Percentiles rank a stretch among this genome's conserved stretches.
Evolutionary conservation across 2,113 vertebrate genomes (phyloP).

Genomic region (Lagopus muta): DNA sequence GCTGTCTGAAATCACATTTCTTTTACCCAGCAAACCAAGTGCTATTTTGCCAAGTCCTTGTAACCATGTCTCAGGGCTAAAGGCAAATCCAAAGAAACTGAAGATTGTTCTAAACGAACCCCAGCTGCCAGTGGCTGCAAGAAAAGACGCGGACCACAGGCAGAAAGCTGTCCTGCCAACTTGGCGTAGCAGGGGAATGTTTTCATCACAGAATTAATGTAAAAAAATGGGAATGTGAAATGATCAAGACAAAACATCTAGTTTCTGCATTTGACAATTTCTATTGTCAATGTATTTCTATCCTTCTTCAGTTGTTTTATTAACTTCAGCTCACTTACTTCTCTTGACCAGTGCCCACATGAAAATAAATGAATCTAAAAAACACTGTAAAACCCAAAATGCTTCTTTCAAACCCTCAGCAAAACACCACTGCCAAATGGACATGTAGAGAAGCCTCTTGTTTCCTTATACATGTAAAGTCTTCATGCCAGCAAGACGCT

Average conservation of each 20-base stretch:
- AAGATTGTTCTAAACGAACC: neutral
- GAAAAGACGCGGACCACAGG: neutral
- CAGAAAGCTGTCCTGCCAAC: neutral
- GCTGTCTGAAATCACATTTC: neutral
- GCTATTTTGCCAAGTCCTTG: constrained; percentile 10
- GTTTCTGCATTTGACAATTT: neutral
- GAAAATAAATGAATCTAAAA: constrained; percentile 5
- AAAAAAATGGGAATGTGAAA: neutral
- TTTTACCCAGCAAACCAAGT: neutral
- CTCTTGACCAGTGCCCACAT: neutral
- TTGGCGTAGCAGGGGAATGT: neutral
- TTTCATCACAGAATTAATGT: neutral
- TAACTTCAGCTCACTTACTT: constrained; percentile 13
- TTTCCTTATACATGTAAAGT: neutral
- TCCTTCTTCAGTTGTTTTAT: neutral
- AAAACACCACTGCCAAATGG: neutral
- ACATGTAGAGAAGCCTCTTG: neutral
- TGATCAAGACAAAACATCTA: neutral
- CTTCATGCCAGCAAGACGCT: neutral
- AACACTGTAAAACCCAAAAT: neutral
- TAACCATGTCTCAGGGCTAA: neutral
- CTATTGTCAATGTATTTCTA: neutral
- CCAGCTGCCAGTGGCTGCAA: neutral
- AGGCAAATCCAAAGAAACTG: neutral
- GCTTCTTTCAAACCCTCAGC: neutral